phyloP scores from a whole-genome alignment of 1,140 invertebrate species.

The Sitodiplosis mosellana region DNA sequence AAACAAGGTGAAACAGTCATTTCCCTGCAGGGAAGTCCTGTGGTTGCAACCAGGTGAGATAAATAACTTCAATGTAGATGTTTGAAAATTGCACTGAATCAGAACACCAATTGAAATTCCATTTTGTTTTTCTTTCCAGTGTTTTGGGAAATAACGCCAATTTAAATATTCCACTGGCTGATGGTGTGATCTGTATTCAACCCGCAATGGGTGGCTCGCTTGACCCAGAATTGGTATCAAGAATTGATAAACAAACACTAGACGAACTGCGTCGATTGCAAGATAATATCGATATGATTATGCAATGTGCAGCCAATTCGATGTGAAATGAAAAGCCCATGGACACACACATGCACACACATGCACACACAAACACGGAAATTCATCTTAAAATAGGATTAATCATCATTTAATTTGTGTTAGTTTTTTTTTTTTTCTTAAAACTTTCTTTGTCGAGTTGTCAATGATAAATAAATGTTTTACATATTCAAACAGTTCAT shows the following conservation, averaged over 20 bases:
- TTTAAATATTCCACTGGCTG: slow-evolving; percentile 34
- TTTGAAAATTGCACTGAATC: neutral
- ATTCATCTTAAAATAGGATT: too few species aligned
- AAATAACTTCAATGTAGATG: neutral
- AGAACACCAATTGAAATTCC: neutral
- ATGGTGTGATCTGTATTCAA: slow-evolving; percentile 27
- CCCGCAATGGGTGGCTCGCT: slow-evolving; percentile 15
- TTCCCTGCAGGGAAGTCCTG: slow-evolving; percentile 38
- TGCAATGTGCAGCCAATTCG: slow-evolving; percentile 2
- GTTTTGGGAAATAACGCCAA: slow-evolving; percentile 30
- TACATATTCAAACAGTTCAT: too few species aligned
- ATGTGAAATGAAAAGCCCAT: too few species aligned
- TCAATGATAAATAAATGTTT: too few species aligned
- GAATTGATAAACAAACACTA: slow-evolving; percentile 15
- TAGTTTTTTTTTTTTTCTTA: too few species aligned
- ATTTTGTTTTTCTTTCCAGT: slow-evolving; percentile 5
- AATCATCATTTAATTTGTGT: too few species aligned
- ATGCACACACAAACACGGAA: too few species aligned
- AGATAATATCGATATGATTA: slow-evolving; percentile 17
- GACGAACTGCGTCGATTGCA: slow-evolving; percentile 18
- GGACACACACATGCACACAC: too few species aligned
- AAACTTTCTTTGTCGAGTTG: too few species aligned
- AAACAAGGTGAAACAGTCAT: slow-evolving; percentile 38
- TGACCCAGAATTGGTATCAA: slow-evolving; percentile 14
- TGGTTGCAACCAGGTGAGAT: slow-evolving; percentile 28